Percentiles rank a stretch among this genome's conserved stretches.
Evolutionary conservation across 2,888 invertebrate species (phyloP).

Genomic region (Eurytoma californica): DNA sequence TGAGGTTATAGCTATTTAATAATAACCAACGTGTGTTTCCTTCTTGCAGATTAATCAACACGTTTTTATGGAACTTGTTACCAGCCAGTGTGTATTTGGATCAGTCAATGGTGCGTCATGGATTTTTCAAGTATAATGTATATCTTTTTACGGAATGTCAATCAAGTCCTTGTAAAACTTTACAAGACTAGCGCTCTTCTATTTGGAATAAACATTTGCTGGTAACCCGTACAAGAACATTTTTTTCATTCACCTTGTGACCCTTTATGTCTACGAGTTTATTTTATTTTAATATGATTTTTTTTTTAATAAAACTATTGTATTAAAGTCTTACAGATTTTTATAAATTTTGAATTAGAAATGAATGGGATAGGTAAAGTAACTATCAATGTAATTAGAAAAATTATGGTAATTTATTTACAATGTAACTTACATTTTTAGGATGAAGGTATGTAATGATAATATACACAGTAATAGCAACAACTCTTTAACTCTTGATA

Average conservation of each 20-base stretch:
- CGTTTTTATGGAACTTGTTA: constrained; percentile 53
- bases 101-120: constrained; percentile 17
- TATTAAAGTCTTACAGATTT: no score
- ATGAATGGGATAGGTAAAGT: neutral
- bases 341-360: neutral
- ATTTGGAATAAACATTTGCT: constrained; percentile 67
- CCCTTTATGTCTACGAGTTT: no score
- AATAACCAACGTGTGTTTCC: neutral
- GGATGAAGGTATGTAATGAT: constrained; percentile 51
- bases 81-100: constrained; percentile 55
- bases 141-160: neutral
- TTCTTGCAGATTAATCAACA: constrained; percentile 50
- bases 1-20: constrained; percentile 36
- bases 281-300: neutral
- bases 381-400: constrained; percentile 49
- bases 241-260: no score
- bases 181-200: constrained; percentile 36
- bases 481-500: constrained; percentile 48
- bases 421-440: constrained; percentile 56
- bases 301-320: neutral
- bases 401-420: constrained; percentile 58
- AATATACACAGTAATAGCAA: constrained; percentile 56
- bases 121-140: constrained; percentile 9
- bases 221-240: constrained; percentile 61
- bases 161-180: constrained; percentile 11